Evolutionary conservation across 2,888 invertebrate genomes (phyloP).

Genomic region (Plebejus melissa): DNA sequence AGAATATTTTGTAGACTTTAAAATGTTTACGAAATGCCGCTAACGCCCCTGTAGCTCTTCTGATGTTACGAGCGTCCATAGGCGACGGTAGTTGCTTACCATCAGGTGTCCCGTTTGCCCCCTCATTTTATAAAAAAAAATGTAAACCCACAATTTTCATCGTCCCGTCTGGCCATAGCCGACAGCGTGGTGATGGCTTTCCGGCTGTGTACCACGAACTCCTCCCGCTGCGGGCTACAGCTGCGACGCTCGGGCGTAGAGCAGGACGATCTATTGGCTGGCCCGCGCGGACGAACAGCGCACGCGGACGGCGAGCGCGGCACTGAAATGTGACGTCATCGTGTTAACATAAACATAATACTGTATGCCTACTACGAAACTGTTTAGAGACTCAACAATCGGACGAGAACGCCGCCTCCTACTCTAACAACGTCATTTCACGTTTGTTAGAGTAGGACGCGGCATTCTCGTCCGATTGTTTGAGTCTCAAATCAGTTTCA

Average conservation of each 20-base stretch:
- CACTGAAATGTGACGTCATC: constrained; percentile 51
- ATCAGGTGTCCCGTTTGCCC: too few species aligned
- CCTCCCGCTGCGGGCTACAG: constrained; percentile 77
- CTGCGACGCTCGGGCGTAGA: constrained; percentile 67
- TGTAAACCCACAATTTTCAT: constrained; percentile 35
- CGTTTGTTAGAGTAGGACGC: too few species aligned
- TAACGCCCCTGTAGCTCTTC: too few species aligned
- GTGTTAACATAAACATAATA: not conserved
- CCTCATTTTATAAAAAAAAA: not conserved
- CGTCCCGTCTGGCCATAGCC: constrained; percentile 69
- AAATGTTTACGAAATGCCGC: not conserved
- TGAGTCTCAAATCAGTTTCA: too few species aligned
- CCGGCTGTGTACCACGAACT: constrained; percentile 90
- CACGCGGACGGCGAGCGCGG: constrained; percentile 74
- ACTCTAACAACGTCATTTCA: too few species aligned
- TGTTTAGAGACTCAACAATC: too few species aligned
- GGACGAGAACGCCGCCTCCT: too few species aligned
- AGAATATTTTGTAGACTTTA: too few species aligned
- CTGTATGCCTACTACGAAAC: too few species aligned
- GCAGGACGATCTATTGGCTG: constrained; percentile 55
- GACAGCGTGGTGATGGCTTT: constrained; percentile 87
- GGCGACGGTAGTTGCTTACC: too few species aligned
- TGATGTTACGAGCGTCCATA: too few species aligned
- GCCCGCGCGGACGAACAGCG: constrained; percentile 48
- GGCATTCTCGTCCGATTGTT: too few species aligned